Evolutionary conservation across 2,888 invertebrate genomes (phyloP).

Genomic region (Myathropa florea): DNA sequence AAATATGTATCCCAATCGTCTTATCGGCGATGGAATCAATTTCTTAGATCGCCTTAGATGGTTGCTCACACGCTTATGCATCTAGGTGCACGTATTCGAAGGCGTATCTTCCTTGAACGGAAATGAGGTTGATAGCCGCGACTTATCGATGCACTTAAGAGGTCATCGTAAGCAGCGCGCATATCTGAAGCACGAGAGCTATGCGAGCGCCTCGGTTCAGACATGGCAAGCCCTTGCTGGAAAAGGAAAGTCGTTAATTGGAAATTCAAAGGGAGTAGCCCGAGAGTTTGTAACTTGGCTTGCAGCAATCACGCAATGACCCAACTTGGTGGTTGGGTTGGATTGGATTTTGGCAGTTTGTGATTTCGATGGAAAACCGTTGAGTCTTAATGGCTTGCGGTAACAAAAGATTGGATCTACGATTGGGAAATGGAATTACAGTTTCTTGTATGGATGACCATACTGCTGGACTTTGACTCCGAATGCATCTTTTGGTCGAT

Average conservation of each 20-base stretch:
- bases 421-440: background rate
- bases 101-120: background rate
- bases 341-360: background rate
- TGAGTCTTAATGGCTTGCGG: background rate
- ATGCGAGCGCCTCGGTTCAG: no score
- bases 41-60: background rate
- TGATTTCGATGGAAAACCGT: background rate
- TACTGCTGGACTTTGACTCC: no score
- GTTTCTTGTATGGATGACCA: no score
- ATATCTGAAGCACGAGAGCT: no score
- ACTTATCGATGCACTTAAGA: background rate
- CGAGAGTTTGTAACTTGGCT: background rate
- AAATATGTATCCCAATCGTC: background rate
- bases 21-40: background rate
- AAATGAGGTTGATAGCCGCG: background rate
- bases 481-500: no score
- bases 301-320: background rate
- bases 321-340: background rate
- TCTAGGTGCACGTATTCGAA: slow-evolving; percentile 6
- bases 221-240: background rate
- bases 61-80: background rate
- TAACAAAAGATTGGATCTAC: background rate
- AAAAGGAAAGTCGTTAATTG: background rate
- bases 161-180: background rate
- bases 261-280: background rate